Conservation (phyloP, 2,888 invertebrate species). For the Teleiodes luculella region DNA sequence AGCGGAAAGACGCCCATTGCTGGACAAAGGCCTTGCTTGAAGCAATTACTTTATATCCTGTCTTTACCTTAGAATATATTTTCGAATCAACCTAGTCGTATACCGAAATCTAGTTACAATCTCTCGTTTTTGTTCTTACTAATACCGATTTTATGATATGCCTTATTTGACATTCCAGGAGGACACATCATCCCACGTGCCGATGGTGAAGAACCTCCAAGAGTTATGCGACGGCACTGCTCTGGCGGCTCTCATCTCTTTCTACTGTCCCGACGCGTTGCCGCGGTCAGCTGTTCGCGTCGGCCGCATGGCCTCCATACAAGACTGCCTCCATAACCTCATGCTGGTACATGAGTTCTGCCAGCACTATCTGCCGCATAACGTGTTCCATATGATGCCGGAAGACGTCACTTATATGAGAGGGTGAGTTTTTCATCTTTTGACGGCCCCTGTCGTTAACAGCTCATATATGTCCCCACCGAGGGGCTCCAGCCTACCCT, state of each 20-base stretch:
- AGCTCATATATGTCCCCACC: no score
- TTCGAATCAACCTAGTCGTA: no score
- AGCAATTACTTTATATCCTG: no score
- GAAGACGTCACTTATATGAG: constrained; percentile 97
- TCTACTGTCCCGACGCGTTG: constrained; percentile 85
- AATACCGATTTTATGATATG: no score
- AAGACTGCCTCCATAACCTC: constrained; percentile 95
- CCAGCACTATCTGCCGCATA: constrained; percentile 88
- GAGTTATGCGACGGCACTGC: constrained; percentile 95
- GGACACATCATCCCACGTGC: constrained; percentile 79
- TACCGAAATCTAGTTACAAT: no score
- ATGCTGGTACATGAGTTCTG: constrained; percentile 93
- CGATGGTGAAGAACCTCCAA: constrained; percentile 86
- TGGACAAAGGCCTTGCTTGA: no score
- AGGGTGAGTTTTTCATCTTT: constrained; percentile 76
- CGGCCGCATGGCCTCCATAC: constrained; percentile 85
- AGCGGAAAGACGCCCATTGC: no score
- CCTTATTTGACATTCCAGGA: constrained; percentile 61
- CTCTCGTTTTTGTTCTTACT: no score
- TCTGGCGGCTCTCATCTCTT: constrained; percentile 90
- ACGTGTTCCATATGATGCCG: constrained; percentile 95
- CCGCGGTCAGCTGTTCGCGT: constrained; percentile 75
- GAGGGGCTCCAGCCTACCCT: no score
- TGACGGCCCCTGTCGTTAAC: no score
- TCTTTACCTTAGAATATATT: no score